Conservation (phyloP, 2,888 invertebrate genomes). For the Amblyjoppa proteus region DNA sequence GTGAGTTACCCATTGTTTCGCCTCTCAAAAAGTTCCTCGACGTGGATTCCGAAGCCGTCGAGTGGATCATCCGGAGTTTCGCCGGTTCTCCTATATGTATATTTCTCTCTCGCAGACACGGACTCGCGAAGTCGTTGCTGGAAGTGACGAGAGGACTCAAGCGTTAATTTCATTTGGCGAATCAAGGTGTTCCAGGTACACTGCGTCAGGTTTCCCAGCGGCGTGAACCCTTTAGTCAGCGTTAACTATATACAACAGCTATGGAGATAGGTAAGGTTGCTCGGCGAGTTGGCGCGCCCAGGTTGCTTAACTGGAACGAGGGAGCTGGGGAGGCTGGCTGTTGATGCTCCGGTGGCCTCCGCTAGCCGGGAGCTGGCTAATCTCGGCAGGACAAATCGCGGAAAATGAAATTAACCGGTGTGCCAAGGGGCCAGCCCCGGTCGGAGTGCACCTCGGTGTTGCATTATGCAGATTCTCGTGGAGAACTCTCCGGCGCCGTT, state of each 20-base stretch:
- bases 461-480: slow-evolving; percentile 77
- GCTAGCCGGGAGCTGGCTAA: slow-evolving; percentile 65
- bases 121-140: slow-evolving; percentile 44
- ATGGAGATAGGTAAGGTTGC: slow-evolving; percentile 13
- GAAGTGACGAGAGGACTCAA: slow-evolving; percentile 50
- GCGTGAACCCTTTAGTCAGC: slow-evolving; percentile 47
- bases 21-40: slow-evolving; percentile 12
- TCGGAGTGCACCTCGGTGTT: slow-evolving; percentile 70
- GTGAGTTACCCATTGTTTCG: slow-evolving; percentile 47
- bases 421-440: slow-evolving; percentile 18
- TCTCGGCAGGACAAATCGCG: slow-evolving; percentile 70
- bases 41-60: slow-evolving; percentile 5
- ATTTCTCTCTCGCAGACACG: slow-evolving; percentile 2
- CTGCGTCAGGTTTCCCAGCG: slow-evolving; percentile 60
- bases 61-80: slow-evolving; percentile 57
- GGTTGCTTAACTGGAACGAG: slow-evolving; percentile 46
- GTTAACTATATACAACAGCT: slow-evolving; percentile 35
- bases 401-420: slow-evolving; percentile 71
- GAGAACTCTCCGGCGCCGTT: slow-evolving; percentile 34
- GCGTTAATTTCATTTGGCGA: slow-evolving; percentile 64
- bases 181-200: slow-evolving; percentile 57
- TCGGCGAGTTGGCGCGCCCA: slow-evolving; percentile 45
- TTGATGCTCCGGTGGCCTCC: slow-evolving; percentile 21
- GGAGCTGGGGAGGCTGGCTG: slow-evolving; percentile 27
- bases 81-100: not conserved